Evolutionary conservation across 2,797 vertebrate genomes (phyloP).

Genomic region (Pogoniulus pusillus): DNA sequence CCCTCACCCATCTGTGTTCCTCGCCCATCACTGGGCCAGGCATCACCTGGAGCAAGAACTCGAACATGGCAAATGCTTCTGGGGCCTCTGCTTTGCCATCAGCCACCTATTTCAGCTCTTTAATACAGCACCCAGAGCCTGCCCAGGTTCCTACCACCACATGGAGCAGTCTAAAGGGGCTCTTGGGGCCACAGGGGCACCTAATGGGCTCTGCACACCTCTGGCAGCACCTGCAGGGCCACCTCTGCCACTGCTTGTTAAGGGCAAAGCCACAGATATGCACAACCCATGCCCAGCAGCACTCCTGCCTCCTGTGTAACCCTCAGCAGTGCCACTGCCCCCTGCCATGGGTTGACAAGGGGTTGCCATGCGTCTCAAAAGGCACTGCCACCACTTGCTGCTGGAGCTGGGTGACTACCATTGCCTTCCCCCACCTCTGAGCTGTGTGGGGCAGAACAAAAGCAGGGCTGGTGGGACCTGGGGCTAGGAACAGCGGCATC

Average conservation of each 20-base stretch:
- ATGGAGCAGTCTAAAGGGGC: fast-evolving
- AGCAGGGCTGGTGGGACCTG: background rate
- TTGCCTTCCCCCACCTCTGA: fast-evolving
- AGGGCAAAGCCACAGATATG: fast-evolving
- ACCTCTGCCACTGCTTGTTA: background rate
- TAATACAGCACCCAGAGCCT: background rate
- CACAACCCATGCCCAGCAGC: fast-evolving
- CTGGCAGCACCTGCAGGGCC: background rate
- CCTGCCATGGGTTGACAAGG: fast-evolving
- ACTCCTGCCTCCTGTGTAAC: background rate
- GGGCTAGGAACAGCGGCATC: background rate
- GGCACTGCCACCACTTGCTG: fast-evolving
- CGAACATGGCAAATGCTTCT: background rate
- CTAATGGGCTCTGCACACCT: fast-evolving
- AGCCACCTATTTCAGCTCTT: background rate
- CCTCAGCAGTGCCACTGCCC: fast-evolving
- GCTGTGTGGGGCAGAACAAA: background rate
- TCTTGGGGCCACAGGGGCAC: fast-evolving
- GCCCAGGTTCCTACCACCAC: background rate
- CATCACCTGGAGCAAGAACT: background rate
- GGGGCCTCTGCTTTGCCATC: background rate
- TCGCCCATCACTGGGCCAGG: background rate
- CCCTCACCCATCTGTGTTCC: background rate
- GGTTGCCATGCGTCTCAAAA: fast-evolving
- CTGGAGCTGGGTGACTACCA: fast-evolving